phyloP scores from a whole-genome alignment of 2,113 vertebrate genomes.

The Castor canadensis region DNA sequence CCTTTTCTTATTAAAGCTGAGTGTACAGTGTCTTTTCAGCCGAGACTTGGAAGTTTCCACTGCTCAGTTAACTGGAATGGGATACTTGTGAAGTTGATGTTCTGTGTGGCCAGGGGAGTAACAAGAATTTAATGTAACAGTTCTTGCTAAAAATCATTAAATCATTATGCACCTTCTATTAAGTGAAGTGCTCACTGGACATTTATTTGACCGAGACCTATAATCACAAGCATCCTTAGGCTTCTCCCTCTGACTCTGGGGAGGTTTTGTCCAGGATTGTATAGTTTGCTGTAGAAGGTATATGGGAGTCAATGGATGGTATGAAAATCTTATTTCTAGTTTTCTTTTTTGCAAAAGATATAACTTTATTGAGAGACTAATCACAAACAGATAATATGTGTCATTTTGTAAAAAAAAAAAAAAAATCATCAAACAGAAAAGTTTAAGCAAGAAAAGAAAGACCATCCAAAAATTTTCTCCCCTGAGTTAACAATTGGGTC shows the following conservation, averaged over 20 bases:
- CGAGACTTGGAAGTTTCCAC: not conserved
- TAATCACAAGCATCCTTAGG: rapidly evolving
- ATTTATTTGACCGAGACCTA: too few species aligned
- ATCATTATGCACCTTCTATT: too few species aligned
- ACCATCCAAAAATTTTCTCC: not conserved
- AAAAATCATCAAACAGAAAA: not conserved
- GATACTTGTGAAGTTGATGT: not conserved
- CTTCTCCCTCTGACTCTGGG: not conserved
- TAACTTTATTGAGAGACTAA: not conserved
- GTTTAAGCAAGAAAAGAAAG: not conserved
- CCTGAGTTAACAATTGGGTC: rapidly evolving
- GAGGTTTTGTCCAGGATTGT: rapidly evolving
- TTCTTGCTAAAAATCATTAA: not conserved
- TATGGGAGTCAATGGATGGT: not conserved
- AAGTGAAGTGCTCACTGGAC: too few species aligned
- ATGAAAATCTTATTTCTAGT: not conserved
- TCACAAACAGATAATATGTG: not conserved
- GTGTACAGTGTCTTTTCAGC: not conserved
- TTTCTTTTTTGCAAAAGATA: not conserved
- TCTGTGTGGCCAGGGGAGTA: not conserved
- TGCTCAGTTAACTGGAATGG: not conserved
- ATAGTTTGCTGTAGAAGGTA: not conserved
- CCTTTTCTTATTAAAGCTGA: not conserved
- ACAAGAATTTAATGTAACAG: not conserved
- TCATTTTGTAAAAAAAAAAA: not conserved